A percentile compares a stretch with the other conserved stretches of the same genome.
phyloP scores from a whole-genome alignment of 2,888 invertebrate species.

The Lasioglossum vierecki region DNA sequence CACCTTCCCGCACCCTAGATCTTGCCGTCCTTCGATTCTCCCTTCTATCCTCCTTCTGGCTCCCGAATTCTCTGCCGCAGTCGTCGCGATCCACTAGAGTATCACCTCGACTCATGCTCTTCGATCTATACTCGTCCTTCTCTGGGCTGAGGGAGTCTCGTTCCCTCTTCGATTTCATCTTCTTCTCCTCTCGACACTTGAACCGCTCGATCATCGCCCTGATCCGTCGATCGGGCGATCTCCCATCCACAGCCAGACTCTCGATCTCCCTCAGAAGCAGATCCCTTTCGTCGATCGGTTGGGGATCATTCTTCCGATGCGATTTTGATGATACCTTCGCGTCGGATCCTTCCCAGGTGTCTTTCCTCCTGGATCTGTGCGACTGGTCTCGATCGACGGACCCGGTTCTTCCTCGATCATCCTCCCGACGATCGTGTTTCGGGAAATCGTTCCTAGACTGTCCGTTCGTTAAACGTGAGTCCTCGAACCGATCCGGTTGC shows the following conservation, averaged over 20 bases:
- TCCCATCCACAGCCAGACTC: slow-evolving; percentile 65
- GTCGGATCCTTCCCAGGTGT: slow-evolving; percentile 53
- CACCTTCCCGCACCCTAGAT: slow-evolving; percentile 31
- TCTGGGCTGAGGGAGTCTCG: slow-evolving; percentile 58
- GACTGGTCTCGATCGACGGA: slow-evolving; percentile 66
- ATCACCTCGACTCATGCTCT: slow-evolving; percentile 42
- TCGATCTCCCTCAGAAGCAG: slow-evolving; percentile 65
- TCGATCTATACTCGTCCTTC: slow-evolving; percentile 53
- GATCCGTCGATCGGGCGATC: slow-evolving; percentile 71
- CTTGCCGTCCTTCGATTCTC: slow-evolving; percentile 45
- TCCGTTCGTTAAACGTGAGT: slow-evolving; percentile 60
- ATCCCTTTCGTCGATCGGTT: slow-evolving; percentile 59
- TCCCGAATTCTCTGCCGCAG: slow-evolving; percentile 46
- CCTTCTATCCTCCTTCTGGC: slow-evolving; percentile 44
- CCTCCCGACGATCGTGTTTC: slow-evolving; percentile 44
- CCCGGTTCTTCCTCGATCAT: slow-evolving; percentile 36
- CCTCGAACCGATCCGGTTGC: slow-evolving; percentile 50
- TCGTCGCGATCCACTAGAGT: slow-evolving; percentile 37
- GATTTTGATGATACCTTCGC: slow-evolving; percentile 32
- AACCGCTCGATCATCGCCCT: slow-evolving; percentile 74
- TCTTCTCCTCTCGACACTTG: slow-evolving; percentile 65
- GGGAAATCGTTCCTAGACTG: slow-evolving; percentile 37
- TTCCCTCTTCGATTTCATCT: slow-evolving; percentile 51
- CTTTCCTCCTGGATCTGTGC: slow-evolving; percentile 44
- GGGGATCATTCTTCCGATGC: slow-evolving; percentile 38